Base-by-base conservation (phyloP, 2,888 invertebrate species). In the Amiota mariae region DNA sequence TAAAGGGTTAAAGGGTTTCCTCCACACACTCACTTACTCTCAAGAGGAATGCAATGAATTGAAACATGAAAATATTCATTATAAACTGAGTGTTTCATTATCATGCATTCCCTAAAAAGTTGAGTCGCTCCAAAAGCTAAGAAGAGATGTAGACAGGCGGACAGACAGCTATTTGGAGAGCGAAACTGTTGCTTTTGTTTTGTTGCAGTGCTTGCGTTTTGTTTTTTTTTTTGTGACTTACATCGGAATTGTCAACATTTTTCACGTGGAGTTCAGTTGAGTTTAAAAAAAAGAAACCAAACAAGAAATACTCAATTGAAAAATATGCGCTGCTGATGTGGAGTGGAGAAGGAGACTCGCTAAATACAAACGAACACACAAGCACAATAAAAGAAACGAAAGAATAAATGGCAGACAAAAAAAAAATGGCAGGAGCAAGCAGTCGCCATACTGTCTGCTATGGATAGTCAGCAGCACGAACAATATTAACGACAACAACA, bases 401-500 rank as follows among this genome's bases (percentile, higher is more conserved):
- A 63, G 46, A 20, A 54, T 54, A n/a, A 54, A 54, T 54, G 54
- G n/a, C 12, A 54, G n/a, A 54, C 13, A 54, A 20, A 63, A 63
- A 63, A 46, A 63, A 18, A 68, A 48, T 54, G 67, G n/a, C 67
- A 68, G 67, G 67, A 68, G 67, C 36, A 68, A 68, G 51, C 67
- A 54, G 64, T 64, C 51, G 72, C 72, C 72, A 72, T 72, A 57
- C 72, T 72, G 72, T 72, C 72, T 72, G 72, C 57, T 63, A 36
- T 64, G 64, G n/a, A 15, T 15, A 15, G 15, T n/a, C 18, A 4
- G 66, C 15, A 24, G 46, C 15, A 18, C 57, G 36, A 36, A 36
- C 36, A 36, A 36, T 36, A 36, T 6, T 47, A 64, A 64, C 54
- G 54, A 54, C 47, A 64, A 6, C 64, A 47, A 64, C 36, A 64